Evolutionary conservation across 1,140 invertebrate genomes (phyloP).

Genomic region (Drosophila bipectinata): DNA sequence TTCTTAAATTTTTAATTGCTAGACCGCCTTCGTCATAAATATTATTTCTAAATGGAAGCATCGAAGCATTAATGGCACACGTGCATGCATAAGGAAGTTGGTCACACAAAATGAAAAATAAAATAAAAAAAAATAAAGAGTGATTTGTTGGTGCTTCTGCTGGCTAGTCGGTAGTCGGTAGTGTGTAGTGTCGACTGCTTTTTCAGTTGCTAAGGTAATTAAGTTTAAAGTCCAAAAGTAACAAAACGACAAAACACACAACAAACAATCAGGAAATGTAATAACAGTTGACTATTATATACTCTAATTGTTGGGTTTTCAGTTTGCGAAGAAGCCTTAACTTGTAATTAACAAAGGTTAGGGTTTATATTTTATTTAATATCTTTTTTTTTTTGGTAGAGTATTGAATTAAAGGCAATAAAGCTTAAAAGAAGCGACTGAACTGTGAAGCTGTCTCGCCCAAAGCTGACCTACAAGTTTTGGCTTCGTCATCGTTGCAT

Average conservation of each 20-base stretch:
- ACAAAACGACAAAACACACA: slow-evolving; percentile 14
- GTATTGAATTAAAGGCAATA: not conserved
- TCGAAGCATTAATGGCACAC: not conserved
- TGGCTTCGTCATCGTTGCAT: slow-evolving; percentile 33
- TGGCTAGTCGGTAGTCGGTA: not conserved
- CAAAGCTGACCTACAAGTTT: slow-evolving; percentile 67
- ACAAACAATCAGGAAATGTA: slow-evolving; percentile 24
- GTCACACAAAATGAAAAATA: slow-evolving; percentile 41
- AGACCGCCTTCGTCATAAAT: not conserved
- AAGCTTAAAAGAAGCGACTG: slow-evolving; percentile 25
- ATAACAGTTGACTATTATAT: too few relatives aligned
- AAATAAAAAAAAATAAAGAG: slow-evolving; percentile 20
- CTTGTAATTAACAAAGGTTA: too few relatives aligned
- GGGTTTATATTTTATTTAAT: too few relatives aligned
- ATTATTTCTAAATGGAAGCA: not conserved
- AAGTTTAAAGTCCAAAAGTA: slow-evolving; percentile 62
- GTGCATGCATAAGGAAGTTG: slow-evolving; percentile 59
- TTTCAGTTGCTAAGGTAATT: slow-evolving; percentile 63
- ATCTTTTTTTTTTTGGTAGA: too few relatives aligned
- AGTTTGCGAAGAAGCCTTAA: too few relatives aligned
- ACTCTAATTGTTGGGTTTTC: too few relatives aligned
- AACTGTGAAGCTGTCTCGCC: slow-evolving; percentile 47
- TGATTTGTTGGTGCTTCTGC: not conserved
- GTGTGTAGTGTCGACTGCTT: slow-evolving; percentile 23
- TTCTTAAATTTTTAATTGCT: not conserved